These are phyloP conservation scores for Ifrita kowaldi DNA, from an alignment of 2,113 vertebrate genomes.

Conservation along the genomic window DNA sequence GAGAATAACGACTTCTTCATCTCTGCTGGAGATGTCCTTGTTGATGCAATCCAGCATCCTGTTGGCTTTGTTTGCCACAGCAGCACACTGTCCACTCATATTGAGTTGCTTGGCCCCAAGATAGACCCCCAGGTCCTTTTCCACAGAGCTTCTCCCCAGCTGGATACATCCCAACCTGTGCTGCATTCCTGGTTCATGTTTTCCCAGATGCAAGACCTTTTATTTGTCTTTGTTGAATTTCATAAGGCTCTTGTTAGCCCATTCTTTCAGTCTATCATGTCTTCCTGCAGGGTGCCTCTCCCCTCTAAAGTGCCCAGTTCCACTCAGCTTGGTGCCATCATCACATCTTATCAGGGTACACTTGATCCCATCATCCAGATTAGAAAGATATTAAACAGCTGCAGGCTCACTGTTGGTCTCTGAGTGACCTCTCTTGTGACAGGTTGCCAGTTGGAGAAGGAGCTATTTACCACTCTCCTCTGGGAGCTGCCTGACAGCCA, in stretches of 20 bases:
- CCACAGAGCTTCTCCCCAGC: background rate
- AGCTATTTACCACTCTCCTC: background rate
- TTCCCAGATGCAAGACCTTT: background rate
- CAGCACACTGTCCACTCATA: background rate
- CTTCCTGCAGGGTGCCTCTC: background rate
- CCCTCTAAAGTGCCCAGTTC: background rate
- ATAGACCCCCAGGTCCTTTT: background rate
- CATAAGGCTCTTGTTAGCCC: background rate
- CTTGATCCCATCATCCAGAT: background rate
- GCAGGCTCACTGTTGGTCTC: background rate
- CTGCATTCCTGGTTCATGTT: background rate
- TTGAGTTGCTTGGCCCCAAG: background rate
- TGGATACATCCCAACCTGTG: background rate
- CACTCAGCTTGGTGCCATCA: background rate
- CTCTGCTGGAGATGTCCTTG: background rate
- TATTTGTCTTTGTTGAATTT: background rate
- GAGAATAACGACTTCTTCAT: background rate
- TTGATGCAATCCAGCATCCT: background rate
- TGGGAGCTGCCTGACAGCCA: background rate
- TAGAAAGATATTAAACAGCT: background rate
- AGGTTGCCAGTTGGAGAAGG: background rate
- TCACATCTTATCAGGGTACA: background rate
- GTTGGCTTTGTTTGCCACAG: background rate
- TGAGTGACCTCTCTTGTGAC: background rate
- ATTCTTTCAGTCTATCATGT: background rate